Conservation (phyloP, 2,797 vertebrate genomes). For the Dendrocincla fuliginosa region DNA sequence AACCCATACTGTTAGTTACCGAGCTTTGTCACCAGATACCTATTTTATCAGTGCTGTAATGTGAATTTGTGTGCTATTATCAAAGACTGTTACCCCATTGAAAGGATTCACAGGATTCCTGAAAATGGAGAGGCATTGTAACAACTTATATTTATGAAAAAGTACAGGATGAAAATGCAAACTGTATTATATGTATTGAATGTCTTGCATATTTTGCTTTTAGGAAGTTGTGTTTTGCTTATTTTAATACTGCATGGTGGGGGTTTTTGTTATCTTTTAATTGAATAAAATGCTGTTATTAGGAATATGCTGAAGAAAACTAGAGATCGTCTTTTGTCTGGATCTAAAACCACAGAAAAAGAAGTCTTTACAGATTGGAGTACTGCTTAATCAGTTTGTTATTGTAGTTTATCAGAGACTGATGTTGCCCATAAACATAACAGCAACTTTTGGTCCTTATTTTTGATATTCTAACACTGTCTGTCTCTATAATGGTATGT, state of each 20-base stretch:
- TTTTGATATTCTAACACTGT: background rate
- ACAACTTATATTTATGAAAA: background rate
- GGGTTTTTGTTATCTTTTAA: background rate
- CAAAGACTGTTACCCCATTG: background rate
- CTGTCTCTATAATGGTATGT: background rate
- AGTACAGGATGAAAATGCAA: background rate
- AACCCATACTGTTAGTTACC: background rate
- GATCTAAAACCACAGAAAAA: background rate
- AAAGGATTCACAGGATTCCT: background rate
- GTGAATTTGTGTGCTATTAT: background rate
- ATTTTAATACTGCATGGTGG: background rate
- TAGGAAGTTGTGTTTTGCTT: background rate
- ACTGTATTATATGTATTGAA: background rate
- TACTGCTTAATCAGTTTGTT: background rate
- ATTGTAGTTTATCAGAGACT: background rate
- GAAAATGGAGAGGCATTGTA: background rate
- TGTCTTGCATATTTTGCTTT: background rate
- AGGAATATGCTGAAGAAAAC: background rate
- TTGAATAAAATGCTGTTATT: background rate
- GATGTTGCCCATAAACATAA: background rate
- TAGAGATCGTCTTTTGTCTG: background rate
- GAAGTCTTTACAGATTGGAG: background rate
- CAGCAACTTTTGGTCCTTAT: background rate
- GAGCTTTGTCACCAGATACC: background rate
- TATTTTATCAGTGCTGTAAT: background rate